phyloP scores from a whole-genome alignment of 2,113 vertebrate genomes.

The Hylia prasina region DNA sequence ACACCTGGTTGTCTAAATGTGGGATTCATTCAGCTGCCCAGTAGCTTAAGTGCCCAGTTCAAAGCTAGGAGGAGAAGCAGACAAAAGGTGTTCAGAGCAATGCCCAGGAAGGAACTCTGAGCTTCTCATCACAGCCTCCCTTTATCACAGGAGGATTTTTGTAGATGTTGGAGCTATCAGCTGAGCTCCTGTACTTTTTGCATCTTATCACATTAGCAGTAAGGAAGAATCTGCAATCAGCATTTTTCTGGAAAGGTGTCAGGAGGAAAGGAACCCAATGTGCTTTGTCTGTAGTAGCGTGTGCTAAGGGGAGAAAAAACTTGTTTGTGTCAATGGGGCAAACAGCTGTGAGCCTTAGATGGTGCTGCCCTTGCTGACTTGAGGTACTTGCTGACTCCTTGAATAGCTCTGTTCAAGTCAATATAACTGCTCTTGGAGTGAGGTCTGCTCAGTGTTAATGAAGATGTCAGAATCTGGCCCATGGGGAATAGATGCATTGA shows the following conservation, averaged over 20 bases:
- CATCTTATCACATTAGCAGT: not conserved
- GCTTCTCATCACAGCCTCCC: not conserved
- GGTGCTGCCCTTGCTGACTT: slow-evolving; percentile 18
- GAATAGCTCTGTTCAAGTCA: slow-evolving; percentile 17
- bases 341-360: slow-evolving; percentile 21
- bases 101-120: not conserved
- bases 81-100: not conserved
- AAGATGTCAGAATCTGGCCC: slow-evolving; percentile 26
- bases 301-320: not conserved
- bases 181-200: not conserved
- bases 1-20: not conserved
- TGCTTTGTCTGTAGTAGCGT: not conserved
- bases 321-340: not conserved
- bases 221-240: not conserved
- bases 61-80: not conserved
- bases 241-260: not conserved
- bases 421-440: not conserved
- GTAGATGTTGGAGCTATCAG: not conserved
- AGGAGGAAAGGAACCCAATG: not conserved
- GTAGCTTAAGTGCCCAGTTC: not conserved
- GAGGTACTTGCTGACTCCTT: slow-evolving; percentile 23
- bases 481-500: not conserved
- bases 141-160: not conserved
- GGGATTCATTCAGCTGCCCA: not conserved
- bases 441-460: slow-evolving; percentile 32